These are phyloP conservation scores for Cephus spinipes DNA, from an alignment of 2,888 invertebrate species.

Conservation along the genomic window DNA sequence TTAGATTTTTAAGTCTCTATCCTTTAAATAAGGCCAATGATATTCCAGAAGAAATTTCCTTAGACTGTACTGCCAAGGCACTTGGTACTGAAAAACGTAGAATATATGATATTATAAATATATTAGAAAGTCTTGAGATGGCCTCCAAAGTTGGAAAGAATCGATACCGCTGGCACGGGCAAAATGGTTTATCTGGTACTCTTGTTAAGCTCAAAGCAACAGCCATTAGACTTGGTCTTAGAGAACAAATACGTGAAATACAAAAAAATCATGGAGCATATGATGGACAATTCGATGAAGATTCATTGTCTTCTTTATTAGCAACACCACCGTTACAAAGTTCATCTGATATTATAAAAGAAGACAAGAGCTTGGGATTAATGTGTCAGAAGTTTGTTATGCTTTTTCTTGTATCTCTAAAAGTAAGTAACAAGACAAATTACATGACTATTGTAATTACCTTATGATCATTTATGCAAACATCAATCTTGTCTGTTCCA, in stretches of 20 bases:
- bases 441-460: slow-evolving; percentile 10
- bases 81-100: slow-evolving; percentile 76
- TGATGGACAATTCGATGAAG: slow-evolving; percentile 35
- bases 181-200: slow-evolving; percentile 71
- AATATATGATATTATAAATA: slow-evolving; percentile 81
- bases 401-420: slow-evolving; percentile 76
- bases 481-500: slow-evolving; percentile 39
- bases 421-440: slow-evolving; percentile 67
- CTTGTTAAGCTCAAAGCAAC: slow-evolving; percentile 73
- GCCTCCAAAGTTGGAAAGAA: slow-evolving; percentile 76
- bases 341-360: slow-evolving; percentile 60
- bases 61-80: slow-evolving; percentile 74
- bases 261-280: slow-evolving; percentile 44
- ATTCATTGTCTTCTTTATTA: slow-evolving; percentile 14
- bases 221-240: slow-evolving; percentile 70
- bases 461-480: slow-evolving; percentile 4
- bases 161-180: slow-evolving; percentile 78
- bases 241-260: slow-evolving; percentile 68
- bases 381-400: slow-evolving; percentile 79
- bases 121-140: slow-evolving; percentile 78
- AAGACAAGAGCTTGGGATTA: slow-evolving; percentile 77
- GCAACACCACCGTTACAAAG: slow-evolving; percentile 8
- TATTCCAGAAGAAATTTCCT: slow-evolving; percentile 70
- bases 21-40: slow-evolving; percentile 68
- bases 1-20: slow-evolving; percentile 71